These are phyloP conservation scores for Cloeon dipterum DNA, from an alignment of 2,888 invertebrate species.

Conservation along the genomic window DNA sequence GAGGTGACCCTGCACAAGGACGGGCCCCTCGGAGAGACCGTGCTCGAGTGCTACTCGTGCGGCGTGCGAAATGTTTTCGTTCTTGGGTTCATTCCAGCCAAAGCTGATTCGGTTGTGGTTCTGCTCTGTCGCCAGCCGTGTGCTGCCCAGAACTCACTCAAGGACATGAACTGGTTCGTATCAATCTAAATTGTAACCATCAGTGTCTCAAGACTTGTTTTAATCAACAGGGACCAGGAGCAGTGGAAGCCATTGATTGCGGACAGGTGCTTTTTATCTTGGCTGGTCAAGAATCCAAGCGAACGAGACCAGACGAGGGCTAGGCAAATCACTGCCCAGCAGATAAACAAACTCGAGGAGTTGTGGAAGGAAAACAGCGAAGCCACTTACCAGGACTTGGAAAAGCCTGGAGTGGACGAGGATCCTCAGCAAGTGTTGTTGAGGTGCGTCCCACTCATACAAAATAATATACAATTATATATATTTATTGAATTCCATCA, in stretches of 20 bases:
- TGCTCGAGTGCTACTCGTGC: conserved; percentile 96
- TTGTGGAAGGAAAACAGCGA: conserved; percentile 97
- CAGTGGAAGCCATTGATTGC: conserved; percentile 97
- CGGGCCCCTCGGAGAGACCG: conserved; percentile 91
- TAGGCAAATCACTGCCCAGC: conserved; percentile 88
- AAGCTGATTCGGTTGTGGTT: conserved; percentile 95
- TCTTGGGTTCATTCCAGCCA: conserved; percentile 95
- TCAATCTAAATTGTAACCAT: background rate
- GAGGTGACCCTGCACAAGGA: conserved; percentile 95
- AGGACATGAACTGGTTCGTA: conserved; percentile 87
- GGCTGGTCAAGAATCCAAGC: conserved; percentile 94
- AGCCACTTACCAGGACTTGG: conserved; percentile 92
- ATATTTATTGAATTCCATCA: too few species aligned
- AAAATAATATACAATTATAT: too few species aligned
- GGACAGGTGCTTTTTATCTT: conserved; percentile 85
- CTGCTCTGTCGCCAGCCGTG: conserved; percentile 94
- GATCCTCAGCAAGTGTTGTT: conserved; percentile 78
- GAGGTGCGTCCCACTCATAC: too few species aligned
- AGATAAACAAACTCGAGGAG: conserved; percentile 95
- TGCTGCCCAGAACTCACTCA: conserved; percentile 87
- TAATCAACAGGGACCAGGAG: conserved; percentile 54
- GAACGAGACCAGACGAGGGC: conserved; percentile 92
- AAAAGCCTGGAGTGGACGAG: conserved; percentile 93
- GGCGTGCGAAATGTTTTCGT: conserved; percentile 96
- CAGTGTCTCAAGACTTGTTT: background rate